These are phyloP conservation scores for Drosophila longiperda DNA, from an alignment of 2,888 invertebrate genomes.

Conservation along the genomic window DNA sequence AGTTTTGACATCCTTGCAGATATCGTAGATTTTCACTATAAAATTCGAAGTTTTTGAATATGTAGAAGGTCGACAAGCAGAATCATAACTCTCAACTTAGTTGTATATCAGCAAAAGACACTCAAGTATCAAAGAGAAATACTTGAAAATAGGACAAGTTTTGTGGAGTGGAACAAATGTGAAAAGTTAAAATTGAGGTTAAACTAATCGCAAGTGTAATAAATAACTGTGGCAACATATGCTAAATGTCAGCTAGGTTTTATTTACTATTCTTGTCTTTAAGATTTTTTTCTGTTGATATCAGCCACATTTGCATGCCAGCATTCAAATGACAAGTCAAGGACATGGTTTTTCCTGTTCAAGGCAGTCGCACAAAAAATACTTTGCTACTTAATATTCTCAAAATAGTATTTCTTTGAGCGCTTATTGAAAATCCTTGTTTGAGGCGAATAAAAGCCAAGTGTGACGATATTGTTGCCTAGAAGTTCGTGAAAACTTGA, in stretches of 20 bases:
- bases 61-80: background rate
- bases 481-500: background rate
- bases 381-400: slow-evolving; percentile 1
- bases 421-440: background rate
- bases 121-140: slow-evolving; percentile 5
- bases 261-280: slow-evolving; percentile 1
- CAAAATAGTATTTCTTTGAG: background rate
- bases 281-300: slow-evolving; percentile 19
- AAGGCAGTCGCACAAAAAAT: background rate
- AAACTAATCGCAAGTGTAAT: slow-evolving; percentile 38
- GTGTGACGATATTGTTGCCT: background rate
- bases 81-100: slow-evolving; percentile 4
- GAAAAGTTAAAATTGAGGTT: slow-evolving; percentile 36
- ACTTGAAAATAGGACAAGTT: slow-evolving; percentile 28
- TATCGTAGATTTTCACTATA: background rate
- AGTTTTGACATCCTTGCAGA: background rate
- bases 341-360: background rate
- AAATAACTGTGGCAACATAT: slow-evolving; percentile 47
- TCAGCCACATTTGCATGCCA: background rate
- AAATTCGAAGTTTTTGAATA: background rate
- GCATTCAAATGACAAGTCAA: background rate
- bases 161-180: slow-evolving; percentile 45
- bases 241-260: slow-evolving; percentile 32
- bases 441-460: slow-evolving; percentile 1
- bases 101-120: slow-evolving; percentile 20